Percentiles rank a stretch among this genome's conserved stretches.
phyloP scores from a whole-genome alignment of 2,888 invertebrate genomes.

The Heliconius charithonia region DNA sequence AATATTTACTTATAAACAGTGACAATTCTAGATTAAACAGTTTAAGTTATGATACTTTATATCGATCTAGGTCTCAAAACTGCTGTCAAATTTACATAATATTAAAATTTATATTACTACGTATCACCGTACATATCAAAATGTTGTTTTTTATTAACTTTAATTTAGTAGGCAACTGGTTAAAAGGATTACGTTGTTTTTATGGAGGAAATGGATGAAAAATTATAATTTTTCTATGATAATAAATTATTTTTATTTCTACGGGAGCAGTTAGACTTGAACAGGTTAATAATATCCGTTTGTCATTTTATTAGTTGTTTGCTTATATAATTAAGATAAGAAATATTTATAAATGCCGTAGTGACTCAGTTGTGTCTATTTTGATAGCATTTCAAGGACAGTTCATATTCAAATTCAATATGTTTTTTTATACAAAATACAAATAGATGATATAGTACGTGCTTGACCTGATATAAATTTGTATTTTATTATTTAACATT shows the following conservation, averaged over 20 bases:
- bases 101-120: neutral
- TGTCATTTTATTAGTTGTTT: conserved; percentile 4
- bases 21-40: conserved; percentile 6
- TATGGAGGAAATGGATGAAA: neutral
- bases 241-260: conserved; percentile 11
- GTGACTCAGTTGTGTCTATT: neutral
- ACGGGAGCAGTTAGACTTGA: neutral
- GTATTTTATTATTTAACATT: no score
- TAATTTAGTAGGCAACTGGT: neutral
- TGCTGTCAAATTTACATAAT: conserved; percentile 3
- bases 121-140: neutral
- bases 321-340: conserved; percentile 5
- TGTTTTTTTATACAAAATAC: no score
- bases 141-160: conserved; percentile 2
- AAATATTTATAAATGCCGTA: neutral
- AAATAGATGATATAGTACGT: neutral
- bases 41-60: conserved; percentile 13
- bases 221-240: neutral
- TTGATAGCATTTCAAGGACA: neutral
- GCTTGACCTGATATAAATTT: no score
- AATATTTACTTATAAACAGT: neutral
- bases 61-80: neutral
- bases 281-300: neutral
- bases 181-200: conserved; percentile 7
- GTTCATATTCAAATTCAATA: neutral